phyloP scores from a whole-genome alignment of 2,888 invertebrate genomes.

The Coelopa pilipes region DNA sequence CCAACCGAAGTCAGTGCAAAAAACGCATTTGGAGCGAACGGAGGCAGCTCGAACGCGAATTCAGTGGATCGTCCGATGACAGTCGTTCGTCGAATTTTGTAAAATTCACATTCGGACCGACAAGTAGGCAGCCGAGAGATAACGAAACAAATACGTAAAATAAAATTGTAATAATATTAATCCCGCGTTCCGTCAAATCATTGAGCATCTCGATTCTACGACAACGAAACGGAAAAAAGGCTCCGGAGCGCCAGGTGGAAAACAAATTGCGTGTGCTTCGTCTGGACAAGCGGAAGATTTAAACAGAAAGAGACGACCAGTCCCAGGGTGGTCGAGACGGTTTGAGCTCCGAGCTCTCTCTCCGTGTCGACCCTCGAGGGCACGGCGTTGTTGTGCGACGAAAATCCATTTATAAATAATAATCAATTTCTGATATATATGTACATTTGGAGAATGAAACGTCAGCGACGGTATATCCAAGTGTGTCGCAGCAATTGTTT shows the following conservation, averaged over 20 bases:
- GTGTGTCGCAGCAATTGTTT: too few species aligned
- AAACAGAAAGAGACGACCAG: not conserved
- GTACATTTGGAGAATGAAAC: too few species aligned
- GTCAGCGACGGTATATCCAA: too few species aligned
- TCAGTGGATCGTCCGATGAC: slow-evolving; percentile 36
- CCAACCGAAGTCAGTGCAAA: not conserved
- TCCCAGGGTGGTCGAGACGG: not conserved
- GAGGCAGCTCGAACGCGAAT: slow-evolving; percentile 34
- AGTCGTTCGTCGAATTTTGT: slow-evolving; percentile 46
- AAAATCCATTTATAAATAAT: too few species aligned
- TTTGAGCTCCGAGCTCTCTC: not conserved
- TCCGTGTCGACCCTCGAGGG: not conserved
- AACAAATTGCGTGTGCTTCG: slow-evolving; percentile 13
- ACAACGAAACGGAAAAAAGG: slow-evolving; percentile 20
- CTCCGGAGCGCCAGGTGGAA: not conserved
- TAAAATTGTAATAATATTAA: slow-evolving; percentile 16
- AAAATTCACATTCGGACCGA: slow-evolving; percentile 38
- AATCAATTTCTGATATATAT: too few species aligned
- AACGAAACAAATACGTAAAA: slow-evolving; percentile 13
- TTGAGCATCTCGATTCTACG: slow-evolving; percentile 26
- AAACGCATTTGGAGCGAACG: slow-evolving; percentile 26
- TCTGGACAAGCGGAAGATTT: not conserved
- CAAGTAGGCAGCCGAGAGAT: not conserved
- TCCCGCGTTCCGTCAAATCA: slow-evolving; percentile 1
- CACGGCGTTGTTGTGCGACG: not conserved